Evolutionary conservation across 2,888 invertebrate species (phyloP), one percentile per base, ranked within the genome.

Genomic region (Spisula subtruncata): DNA sequence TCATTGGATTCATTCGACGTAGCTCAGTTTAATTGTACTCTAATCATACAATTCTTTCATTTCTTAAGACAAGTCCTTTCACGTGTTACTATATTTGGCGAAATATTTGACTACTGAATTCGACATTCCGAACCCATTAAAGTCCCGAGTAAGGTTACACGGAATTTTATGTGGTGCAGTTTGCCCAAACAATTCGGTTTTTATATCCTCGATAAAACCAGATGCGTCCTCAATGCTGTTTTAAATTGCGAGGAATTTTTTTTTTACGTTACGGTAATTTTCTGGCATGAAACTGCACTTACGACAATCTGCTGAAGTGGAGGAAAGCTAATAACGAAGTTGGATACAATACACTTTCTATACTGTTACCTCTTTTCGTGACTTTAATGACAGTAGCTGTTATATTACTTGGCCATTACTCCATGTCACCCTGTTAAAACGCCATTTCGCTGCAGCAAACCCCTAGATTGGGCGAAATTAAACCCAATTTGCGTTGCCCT

Each of bases 401-500:
- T 54, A 82, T 51, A 82, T 87, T 82, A 87, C 75, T 51, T 71
- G 81, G 81, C 82, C 75, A 81, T 82, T 87, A 82, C 75, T 20
- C 66, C 82, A 75, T 81, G 87, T 82, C 81, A 79, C 60, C 88
- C 46, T 84, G 85, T 89, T 89, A 89, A 89, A 89, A 89, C 75
- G 79, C 75, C 85, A 89, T 89, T 89, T 29, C 83, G 29, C 20
- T 10, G 54, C 85, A 51, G 51, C 48, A 32, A 79, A 85, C 79
- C n/a, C 80, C 56, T 56, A 79, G 85, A 79, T 56, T 85, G 85
- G 85, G 87, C 81, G 83, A 90, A 82, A 90, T 90, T 90, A 90
- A 90, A 87, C 79, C 87, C 85, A 87, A 89, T 89, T 89, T 85
- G 35, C 75, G 51, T 80, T 85, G 89, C 89, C 87, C 81, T 81